A percentile compares a stretch with the other conserved stretches of the same genome.
These are phyloP conservation scores for Mastacembelus armatus DNA, from an alignment of 2,797 vertebrate species.

Conservation along the genomic window DNA sequence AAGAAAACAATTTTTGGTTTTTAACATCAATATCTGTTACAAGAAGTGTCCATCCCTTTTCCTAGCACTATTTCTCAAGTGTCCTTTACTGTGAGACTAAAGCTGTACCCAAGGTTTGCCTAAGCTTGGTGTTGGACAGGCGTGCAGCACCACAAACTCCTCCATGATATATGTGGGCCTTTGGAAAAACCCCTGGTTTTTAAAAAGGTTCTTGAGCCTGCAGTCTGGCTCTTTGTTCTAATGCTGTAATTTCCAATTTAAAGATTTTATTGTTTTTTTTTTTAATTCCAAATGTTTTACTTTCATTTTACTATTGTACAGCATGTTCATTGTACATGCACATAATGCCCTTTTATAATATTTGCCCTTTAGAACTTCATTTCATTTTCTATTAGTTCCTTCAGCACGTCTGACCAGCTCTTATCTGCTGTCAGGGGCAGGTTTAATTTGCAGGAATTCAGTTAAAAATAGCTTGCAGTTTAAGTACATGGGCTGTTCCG, in stretches of 20 bases:
- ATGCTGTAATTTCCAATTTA: not conserved
- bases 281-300: not conserved
- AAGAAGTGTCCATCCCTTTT: too few species aligned
- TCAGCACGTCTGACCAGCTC: constrained; percentile 8
- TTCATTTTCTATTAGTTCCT: constrained; percentile 7
- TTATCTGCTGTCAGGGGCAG: constrained; percentile 21
- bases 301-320: not conserved
- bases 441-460: constrained; percentile 30
- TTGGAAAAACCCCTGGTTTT: too few species aligned
- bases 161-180: too few species aligned
- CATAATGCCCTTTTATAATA: constrained; percentile 20
- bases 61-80: too few species aligned
- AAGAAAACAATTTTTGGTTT: too few species aligned
- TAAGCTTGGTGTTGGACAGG: too few species aligned
- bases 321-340: constrained; percentile 9
- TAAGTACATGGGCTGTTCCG: constrained; percentile 13
- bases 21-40: too few species aligned
- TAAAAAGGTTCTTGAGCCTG: too few species aligned
- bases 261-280: not conserved
- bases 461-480: constrained; percentile 27
- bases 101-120: too few species aligned
- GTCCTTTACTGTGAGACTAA: too few species aligned
- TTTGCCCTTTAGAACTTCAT: constrained; percentile 35
- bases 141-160: too few species aligned
- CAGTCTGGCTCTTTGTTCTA: too few species aligned